Base-by-base conservation (phyloP, 1,140 invertebrate species). In the Zaprionus ghesquierei region DNA sequence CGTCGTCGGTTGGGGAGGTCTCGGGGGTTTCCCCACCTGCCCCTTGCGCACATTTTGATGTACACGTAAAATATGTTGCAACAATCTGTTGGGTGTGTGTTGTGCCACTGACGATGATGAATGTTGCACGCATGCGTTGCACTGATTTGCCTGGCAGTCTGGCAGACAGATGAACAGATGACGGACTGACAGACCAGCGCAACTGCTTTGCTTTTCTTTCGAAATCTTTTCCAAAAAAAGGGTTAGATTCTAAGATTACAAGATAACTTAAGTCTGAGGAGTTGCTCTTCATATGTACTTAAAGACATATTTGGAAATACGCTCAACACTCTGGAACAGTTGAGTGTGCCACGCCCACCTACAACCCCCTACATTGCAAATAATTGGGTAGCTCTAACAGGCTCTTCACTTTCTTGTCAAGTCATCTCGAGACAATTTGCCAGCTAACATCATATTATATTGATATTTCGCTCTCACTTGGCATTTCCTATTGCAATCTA, bases 41-140 rank as follows among this genome's bases (percentile, higher is more conserved):
- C 22, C 59, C 3, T 38, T 31, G n/a, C 13, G 41, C 1, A 2
- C 41, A 20, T 12, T 9, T 3, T 44, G 55, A 49, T 64, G 77
- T 63, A 69, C 77, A 75, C 84, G 68, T 86, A 79, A 86, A 82
- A 86, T 87, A 86, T 86, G 82, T 82, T 86, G 82, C 82, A 86
- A 86, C 82, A 86, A 89, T 86, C 81, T 86, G 82, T 75, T 84
- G 75, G 18, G 53, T 23, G 58, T 56, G 29, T 62, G 51, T 66
- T 63, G 58, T 69, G 80, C 66, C 68, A 27, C 62, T 86, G 84
- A 87, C 82, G 79, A 89, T 87, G 82, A 87, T 87, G 82, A 87
- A 87, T 87, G 82, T 87, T 74, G 82, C 82, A 86, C 82, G 75
- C 82, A 87, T 89, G 84, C 82, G 75, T 87, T 85, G 75, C 82